Conservation (phyloP, 2,888 invertebrate genomes). For the Syritta pipiens region DNA sequence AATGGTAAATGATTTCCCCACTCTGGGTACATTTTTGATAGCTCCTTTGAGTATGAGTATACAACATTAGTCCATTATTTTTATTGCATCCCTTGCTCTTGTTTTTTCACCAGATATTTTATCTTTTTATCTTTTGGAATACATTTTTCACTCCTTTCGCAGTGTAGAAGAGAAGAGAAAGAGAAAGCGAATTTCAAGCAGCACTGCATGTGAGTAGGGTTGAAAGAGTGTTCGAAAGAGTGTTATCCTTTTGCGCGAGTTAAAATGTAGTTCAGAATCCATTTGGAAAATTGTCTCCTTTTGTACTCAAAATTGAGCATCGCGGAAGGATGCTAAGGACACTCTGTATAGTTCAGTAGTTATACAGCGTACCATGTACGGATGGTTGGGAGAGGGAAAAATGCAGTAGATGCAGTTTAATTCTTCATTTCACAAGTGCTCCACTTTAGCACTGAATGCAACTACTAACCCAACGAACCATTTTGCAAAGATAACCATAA, state of each 20-base stretch:
- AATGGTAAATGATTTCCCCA: background rate
- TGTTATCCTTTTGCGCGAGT: conserved; percentile 44
- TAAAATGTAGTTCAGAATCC: conserved; percentile 63
- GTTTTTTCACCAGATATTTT: conserved; percentile 13
- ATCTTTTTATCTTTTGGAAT: conserved; percentile 21
- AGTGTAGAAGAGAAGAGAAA: no score
- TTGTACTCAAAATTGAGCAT: conserved; percentile 47
- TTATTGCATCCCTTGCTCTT: background rate
- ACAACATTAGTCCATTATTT: conserved; percentile 32
- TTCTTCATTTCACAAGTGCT: conserved; percentile 43
- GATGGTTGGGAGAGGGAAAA: conserved; percentile 3
- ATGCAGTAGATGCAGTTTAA: conserved; percentile 33
- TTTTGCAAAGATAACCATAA: conserved; percentile 18
- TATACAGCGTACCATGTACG: background rate
- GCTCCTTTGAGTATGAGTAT: background rate
- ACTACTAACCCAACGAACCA: conserved; percentile 19
- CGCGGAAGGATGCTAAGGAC: conserved; percentile 15
- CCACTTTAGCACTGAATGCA: conserved; percentile 1
- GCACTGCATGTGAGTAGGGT: background rate
- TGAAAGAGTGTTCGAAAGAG: conserved; percentile 21
- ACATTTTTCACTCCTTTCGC: conserved; percentile 6
- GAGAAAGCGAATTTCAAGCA: background rate
- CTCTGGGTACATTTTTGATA: conserved; percentile 5
- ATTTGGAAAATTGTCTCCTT: conserved; percentile 55
- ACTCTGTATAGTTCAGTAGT: background rate